Evolutionary conservation across 1,140 invertebrate genomes (phyloP).

Genomic region (Delia radicum): DNA sequence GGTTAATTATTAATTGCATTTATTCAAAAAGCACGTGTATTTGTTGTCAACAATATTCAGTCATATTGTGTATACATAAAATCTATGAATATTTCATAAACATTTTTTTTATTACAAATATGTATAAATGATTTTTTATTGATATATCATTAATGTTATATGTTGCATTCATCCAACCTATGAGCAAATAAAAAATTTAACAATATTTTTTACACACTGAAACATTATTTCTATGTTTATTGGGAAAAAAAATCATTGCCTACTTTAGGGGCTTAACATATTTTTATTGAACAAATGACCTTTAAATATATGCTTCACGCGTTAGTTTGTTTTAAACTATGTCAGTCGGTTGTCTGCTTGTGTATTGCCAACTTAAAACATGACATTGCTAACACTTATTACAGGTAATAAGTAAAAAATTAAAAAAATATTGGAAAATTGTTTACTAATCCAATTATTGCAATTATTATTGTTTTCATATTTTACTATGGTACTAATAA

Average conservation of each 20-base stretch:
- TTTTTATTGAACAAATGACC: conserved; percentile 2
- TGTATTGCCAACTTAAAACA: not conserved
- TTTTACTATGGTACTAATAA: not conserved
- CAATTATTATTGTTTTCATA: not conserved
- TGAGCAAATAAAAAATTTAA: too few species aligned
- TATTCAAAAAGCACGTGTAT: too few species aligned
- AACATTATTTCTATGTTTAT: too few species aligned
- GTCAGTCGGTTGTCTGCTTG: not conserved
- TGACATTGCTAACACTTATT: not conserved
- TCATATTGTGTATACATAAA: not conserved
- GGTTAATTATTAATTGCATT: too few species aligned
- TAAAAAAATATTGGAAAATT: not conserved
- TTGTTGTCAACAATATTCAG: too few species aligned
- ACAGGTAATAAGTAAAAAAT: not conserved
- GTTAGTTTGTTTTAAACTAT: not conserved
- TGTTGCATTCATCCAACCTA: not conserved
- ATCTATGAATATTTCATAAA: not conserved
- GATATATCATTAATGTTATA: not conserved
- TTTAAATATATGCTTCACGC: conserved; percentile 7
- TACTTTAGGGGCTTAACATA: conserved; percentile 15
- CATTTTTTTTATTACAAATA: not conserved
- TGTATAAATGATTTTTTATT: not conserved
- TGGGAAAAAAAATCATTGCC: not conserved
- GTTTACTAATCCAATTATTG: not conserved
- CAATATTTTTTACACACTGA: too few species aligned